Percentiles rank a stretch among this genome's conserved stretches.
Evolutionary conservation across 2,113 vertebrate species (phyloP).

Genomic region (Stegostoma tigrinum): DNA sequence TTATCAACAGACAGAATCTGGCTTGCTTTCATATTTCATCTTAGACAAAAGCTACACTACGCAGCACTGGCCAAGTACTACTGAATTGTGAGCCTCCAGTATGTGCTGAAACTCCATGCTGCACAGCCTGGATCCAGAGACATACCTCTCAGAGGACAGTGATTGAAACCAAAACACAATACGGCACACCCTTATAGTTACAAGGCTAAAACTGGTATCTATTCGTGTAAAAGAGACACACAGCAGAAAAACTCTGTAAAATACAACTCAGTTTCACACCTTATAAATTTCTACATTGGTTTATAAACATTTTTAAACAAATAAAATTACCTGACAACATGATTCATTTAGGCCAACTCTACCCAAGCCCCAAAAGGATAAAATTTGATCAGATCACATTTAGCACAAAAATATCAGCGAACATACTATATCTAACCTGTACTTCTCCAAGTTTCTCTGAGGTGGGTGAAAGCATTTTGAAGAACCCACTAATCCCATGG

Average conservation of each 20-base stretch:
- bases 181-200: not conserved
- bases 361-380: not conserved
- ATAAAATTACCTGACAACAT: not conserved
- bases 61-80: too few relatives aligned
- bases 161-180: not conserved
- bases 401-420: not conserved
- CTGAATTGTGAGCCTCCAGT: not conserved
- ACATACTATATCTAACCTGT: conserved; percentile 59
- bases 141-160: not conserved
- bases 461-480: conserved; percentile 72
- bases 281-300: not conserved
- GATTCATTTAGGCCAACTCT: not conserved
- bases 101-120: not conserved
- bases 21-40: too few relatives aligned
- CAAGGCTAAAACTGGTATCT: not conserved
- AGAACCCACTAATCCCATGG: conserved; percentile 72
- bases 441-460: conserved; percentile 84
- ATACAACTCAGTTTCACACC: not conserved
- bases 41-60: too few relatives aligned
- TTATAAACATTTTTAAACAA: not conserved
- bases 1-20: too few relatives aligned
- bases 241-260: not conserved
- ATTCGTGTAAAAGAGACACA: not conserved
- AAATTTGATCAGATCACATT: not conserved
- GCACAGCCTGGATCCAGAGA: not conserved